Percentiles rank a stretch among this genome's conserved stretches.
Conservation (phyloP, 2,113 vertebrate species). For the Embiotoca jacksoni region DNA sequence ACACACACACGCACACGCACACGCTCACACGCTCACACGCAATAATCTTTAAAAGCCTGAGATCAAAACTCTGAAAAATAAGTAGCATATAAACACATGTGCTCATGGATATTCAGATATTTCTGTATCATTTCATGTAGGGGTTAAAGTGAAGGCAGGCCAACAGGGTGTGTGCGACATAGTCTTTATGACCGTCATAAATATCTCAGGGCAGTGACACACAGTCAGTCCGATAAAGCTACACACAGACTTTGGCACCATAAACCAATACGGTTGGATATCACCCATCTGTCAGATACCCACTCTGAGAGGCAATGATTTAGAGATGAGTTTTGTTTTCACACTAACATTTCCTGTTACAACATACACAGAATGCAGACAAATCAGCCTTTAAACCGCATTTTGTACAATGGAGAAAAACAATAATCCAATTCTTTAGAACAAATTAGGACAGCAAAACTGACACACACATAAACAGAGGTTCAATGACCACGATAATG, state of each 20-base stretch:
- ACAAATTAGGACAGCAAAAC: background rate
- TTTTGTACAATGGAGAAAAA: background rate
- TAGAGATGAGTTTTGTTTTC: background rate
- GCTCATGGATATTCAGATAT: background rate
- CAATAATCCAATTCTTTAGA: background rate
- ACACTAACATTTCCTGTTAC: background rate
- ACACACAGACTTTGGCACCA: slow-evolving; percentile 77
- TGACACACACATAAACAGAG: background rate
- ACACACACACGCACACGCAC: background rate
- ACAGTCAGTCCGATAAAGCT: background rate
- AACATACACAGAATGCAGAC: too few relatives aligned
- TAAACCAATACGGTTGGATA: slow-evolving; percentile 55
- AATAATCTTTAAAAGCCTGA: background rate
- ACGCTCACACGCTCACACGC: slow-evolving; percentile 3
- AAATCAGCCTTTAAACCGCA: too few relatives aligned
- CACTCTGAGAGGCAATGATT: slow-evolving; percentile 1
- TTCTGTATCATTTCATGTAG: background rate
- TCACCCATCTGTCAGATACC: background rate
- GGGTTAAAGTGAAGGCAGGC: background rate
- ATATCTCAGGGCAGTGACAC: slow-evolving; percentile 33
- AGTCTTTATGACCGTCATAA: slow-evolving; percentile 72
- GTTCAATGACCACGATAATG: background rate
- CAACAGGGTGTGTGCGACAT: slow-evolving; percentile 1
- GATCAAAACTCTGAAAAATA: too few relatives aligned
- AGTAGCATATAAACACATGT: background rate